A percentile compares a stretch with the other conserved stretches of the same genome.
These are phyloP conservation scores for Cettia cetti DNA, from an alignment of 2,113 vertebrate genomes.

Conservation along the genomic window DNA sequence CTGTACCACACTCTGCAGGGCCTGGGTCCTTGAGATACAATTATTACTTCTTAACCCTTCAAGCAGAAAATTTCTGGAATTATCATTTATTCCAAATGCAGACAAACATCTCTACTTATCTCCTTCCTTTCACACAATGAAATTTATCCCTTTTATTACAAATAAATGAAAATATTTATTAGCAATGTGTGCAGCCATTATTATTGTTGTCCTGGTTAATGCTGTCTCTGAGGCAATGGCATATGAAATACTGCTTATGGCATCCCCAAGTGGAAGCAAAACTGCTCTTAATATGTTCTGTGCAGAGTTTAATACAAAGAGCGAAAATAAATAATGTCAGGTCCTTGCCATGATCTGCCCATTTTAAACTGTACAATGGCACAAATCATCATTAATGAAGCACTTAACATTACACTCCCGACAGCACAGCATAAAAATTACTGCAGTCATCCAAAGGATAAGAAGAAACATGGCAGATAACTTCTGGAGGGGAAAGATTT, in stretches of 20 bases:
- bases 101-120: neutral
- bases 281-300: constrained; percentile 60
- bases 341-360: constrained; percentile 67
- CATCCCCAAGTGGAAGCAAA: constrained; percentile 59
- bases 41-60: constrained; percentile 11
- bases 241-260: constrained; percentile 60
- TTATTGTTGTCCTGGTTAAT: constrained; percentile 66
- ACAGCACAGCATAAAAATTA: constrained; percentile 67
- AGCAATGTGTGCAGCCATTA: constrained; percentile 51
- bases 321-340: constrained; percentile 70
- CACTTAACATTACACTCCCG: constrained; percentile 71
- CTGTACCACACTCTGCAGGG: neutral
- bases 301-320: constrained; percentile 63
- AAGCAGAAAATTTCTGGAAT: neutral
- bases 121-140: constrained; percentile 9
- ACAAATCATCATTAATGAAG: constrained; percentile 78
- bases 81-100: neutral
- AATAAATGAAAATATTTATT: constrained; percentile 68
- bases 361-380: constrained; percentile 64
- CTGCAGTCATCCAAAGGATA: constrained; percentile 67
- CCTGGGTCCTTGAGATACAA: neutral
- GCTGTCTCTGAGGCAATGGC: constrained; percentile 52
- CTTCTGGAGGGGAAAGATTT: constrained; percentile 56
- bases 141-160: constrained; percentile 44
- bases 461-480: constrained; percentile 57